These are phyloP conservation scores for Pipistrellus nathusii DNA, from an alignment of 2,797 vertebrate species.

Conservation along the genomic window DNA sequence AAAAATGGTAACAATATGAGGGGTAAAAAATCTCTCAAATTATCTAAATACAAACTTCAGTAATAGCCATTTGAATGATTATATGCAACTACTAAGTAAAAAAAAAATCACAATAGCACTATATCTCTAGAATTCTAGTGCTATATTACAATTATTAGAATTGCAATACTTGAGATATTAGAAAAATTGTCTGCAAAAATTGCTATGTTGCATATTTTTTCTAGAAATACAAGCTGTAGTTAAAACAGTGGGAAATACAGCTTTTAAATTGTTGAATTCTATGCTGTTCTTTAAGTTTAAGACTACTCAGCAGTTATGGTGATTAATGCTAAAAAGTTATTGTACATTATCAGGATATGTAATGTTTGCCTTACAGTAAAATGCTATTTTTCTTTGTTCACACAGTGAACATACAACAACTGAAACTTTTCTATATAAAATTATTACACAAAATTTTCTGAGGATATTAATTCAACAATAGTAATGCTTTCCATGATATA, in stretches of 20 bases:
- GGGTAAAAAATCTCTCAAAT: background rate
- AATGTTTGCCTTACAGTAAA: background rate
- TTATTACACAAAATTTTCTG: background rate
- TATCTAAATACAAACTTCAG: background rate
- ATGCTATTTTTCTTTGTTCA: background rate
- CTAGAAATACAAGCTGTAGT: background rate
- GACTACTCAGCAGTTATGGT: background rate
- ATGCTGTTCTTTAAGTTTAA: background rate
- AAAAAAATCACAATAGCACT: background rate
- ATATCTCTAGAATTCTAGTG: background rate
- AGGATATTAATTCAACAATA: background rate
- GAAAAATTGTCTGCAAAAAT: background rate
- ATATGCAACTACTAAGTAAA: background rate
- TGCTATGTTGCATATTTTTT: background rate
- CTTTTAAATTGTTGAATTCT: background rate
- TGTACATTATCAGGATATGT: background rate
- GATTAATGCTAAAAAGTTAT: background rate
- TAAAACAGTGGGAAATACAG: background rate
- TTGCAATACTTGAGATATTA: background rate
- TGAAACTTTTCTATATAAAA: background rate
- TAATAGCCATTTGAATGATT: background rate
- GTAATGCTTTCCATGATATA: background rate
- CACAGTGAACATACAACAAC: background rate
- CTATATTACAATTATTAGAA: background rate
- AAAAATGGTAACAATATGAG: background rate